A percentile compares a stretch with the other conserved stretches of the same genome.
phyloP scores from a whole-genome alignment of 2,797 vertebrate species.

The Pseudomugil tenellus region DNA sequence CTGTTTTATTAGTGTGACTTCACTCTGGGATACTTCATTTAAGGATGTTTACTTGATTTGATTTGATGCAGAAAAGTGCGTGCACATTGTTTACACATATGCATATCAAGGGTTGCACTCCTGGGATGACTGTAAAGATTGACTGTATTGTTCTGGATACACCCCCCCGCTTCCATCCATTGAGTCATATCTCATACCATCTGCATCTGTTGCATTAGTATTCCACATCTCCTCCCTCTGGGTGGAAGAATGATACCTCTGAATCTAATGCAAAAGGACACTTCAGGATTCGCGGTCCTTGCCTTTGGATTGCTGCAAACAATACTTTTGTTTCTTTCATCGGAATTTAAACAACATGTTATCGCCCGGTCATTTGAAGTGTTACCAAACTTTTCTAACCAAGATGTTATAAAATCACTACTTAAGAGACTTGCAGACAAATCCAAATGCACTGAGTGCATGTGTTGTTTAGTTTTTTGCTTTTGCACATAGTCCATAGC shows the following conservation, averaged over 20 bases:
- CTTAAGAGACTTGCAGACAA: background rate
- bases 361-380: background rate
- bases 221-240: slow-evolving; percentile 47
- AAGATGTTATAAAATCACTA: background rate
- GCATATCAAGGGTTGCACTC: slow-evolving; percentile 43
- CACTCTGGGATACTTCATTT: slow-evolving; percentile 57
- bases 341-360: background rate
- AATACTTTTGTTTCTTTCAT: slow-evolving; percentile 2
- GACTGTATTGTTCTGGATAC: slow-evolving; percentile 47
- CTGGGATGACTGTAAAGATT: slow-evolving; percentile 53
- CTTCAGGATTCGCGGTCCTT: slow-evolving; percentile 52
- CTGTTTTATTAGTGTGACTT: slow-evolving; percentile 55
- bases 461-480: too few species aligned
- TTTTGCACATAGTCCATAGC: background rate
- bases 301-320: slow-evolving; percentile 23
- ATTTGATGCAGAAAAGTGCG: slow-evolving; percentile 58
- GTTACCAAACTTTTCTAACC: background rate
- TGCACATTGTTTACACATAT: slow-evolving; percentile 61
- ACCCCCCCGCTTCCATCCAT: slow-evolving; percentile 2
- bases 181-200: slow-evolving; percentile 48
- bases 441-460: background rate
- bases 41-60: slow-evolving; percentile 61
- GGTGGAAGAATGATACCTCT: slow-evolving; percentile 32
- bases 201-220: slow-evolving; percentile 48
- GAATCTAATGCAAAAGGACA: slow-evolving; percentile 44